Conservation (phyloP, 2,888 invertebrate genomes). For the Xestia ashworthii region DNA sequence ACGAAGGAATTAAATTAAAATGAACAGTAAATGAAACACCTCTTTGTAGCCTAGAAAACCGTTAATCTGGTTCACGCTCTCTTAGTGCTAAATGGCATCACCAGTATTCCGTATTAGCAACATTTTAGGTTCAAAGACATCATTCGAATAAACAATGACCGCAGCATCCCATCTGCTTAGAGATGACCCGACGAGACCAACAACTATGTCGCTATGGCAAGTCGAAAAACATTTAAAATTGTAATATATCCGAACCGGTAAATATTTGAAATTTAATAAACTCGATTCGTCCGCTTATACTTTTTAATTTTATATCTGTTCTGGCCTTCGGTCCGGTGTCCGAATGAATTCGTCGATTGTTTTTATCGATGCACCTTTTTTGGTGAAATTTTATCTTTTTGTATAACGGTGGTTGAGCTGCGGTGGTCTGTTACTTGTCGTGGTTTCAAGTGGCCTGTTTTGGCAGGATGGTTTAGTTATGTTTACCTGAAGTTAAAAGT, state of each 20-base stretch:
- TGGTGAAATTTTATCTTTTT: constrained; percentile 74
- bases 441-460: constrained; percentile 37
- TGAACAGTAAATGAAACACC: neutral
- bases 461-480: constrained; percentile 31
- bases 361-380: constrained; percentile 78
- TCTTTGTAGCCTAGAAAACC: neutral
- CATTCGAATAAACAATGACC: constrained; percentile 47
- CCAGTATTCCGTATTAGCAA: neutral
- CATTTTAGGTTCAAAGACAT: constrained; percentile 47
- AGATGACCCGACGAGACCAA: constrained; percentile 53
- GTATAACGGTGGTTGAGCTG: constrained; percentile 66
- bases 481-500: constrained; percentile 23
- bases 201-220: constrained; percentile 57
- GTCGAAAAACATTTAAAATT: constrained; percentile 84
- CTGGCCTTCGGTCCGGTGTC: constrained; percentile 87
- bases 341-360: constrained; percentile 85
- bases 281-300: constrained; percentile 86
- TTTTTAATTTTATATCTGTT: constrained; percentile 89
- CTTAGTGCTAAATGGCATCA: constrained; percentile 27
- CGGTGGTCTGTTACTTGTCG: constrained; percentile 62
- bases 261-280: constrained; percentile 90
- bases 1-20: neutral
- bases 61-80: neutral
- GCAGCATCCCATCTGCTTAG: constrained; percentile 44
- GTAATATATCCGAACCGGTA: constrained; percentile 84